Base-by-base conservation (phyloP, 1,140 invertebrate species). In the Apis laboriosa region DNA sequence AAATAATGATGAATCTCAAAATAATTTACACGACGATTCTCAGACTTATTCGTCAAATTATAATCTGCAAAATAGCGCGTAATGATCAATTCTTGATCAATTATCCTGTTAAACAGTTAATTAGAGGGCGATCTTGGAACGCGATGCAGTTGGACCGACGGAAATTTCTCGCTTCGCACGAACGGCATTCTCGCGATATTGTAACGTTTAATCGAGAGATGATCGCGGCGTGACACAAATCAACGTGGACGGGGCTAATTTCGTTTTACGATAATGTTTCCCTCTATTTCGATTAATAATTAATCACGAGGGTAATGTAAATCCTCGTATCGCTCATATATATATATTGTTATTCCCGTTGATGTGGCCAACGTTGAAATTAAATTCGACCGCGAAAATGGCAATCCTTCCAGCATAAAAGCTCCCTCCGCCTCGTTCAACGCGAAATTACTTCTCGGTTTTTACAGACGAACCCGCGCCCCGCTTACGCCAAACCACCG, bases 361-460 rank as follows among this genome's bases (percentile, higher is more conserved):
- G 76, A 78, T 70, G 21, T 63, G 66, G 21, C 55, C 51, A 15
- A 8, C 21, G n/a, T 34, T 13, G 60, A 75, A 80, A 80, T 80
- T 80, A 80, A 80, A 72, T 80, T 43, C 68, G 11, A 49, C 77
- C 17, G 24, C 68, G 68, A 60, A 60, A 55, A 80, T 24, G 67
- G 49, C 49, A 53, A 80, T 80, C 49, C 67, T 63, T 21, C 24
- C 19, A 24, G 49, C 58, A 28, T 51, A 64, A 71, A 43, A 53
- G 43, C 19, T 7, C 34, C 77, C 55, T 51, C 3, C 43, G 43
- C 70, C 28, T 34, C 43, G 28, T 43, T 67, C n/a, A n/a, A 28
- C 28, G 64, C 43, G 56, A 71, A 71, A 79, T 79, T 79, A 71
- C 67, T 79, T 79, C 60, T 28, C 24, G 1, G 43, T 49, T 70